phyloP scores from a whole-genome alignment of 2,113 vertebrate species.

The Microcebus lehilahytsara region DNA sequence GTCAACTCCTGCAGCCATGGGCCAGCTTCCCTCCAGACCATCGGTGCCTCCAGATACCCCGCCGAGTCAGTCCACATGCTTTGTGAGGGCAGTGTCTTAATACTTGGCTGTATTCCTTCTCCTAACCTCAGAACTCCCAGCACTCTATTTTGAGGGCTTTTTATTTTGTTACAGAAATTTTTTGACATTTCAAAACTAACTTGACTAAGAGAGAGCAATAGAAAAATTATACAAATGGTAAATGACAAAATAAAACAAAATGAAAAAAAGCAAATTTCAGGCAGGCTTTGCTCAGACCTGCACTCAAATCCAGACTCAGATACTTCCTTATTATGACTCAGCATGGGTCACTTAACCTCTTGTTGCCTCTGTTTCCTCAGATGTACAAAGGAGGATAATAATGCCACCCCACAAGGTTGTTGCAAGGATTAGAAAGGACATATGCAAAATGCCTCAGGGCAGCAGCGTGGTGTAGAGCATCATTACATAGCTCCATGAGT shows the following conservation, averaged over 20 bases:
- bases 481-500: neutral
- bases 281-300: neutral
- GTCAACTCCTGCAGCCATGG: neutral
- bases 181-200: slow-evolving; percentile 66
- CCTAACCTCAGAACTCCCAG: neutral
- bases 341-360: neutral
- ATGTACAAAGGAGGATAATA: neutral
- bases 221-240: slow-evolving; percentile 32
- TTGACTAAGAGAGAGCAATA: slow-evolving; percentile 26
- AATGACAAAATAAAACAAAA: slow-evolving; percentile 38
- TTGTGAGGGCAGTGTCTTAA: neutral
- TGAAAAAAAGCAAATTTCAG: neutral
- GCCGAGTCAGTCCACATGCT: neutral
- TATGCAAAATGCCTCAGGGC: neutral
- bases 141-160: slow-evolving; percentile 47
- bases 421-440: neutral
- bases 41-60: neutral
- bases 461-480: rapidly evolving
- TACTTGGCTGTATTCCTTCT: neutral
- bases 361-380: neutral
- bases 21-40: neutral
- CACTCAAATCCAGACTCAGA: neutral
- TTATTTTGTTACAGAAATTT: slow-evolving; percentile 17
- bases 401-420: rapidly evolving
- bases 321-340: neutral